These are phyloP conservation scores for Troglohyphantes excavatus DNA, from an alignment of 2,888 invertebrate species.

Conservation along the genomic window DNA sequence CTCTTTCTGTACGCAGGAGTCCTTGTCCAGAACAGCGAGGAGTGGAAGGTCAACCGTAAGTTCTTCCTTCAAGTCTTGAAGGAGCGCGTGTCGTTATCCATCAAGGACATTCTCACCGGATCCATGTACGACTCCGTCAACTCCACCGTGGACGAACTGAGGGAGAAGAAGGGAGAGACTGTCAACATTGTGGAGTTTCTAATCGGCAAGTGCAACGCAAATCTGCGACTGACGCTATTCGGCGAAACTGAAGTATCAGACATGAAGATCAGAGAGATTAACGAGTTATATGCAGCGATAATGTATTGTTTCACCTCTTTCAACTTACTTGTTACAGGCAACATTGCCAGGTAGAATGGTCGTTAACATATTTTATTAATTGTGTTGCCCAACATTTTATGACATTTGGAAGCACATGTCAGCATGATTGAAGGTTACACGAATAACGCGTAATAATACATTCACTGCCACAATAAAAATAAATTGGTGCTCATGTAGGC, in stretches of 20 bases:
- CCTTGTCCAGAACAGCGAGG: conserved; percentile 17
- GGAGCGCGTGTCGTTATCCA: conserved; percentile 7
- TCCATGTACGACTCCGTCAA: conserved; percentile 46
- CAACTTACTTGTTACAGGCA: background rate
- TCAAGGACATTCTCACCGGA: conserved; percentile 8
- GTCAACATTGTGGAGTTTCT: conserved; percentile 15
- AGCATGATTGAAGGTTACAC: too few relatives aligned
- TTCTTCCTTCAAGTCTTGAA: conserved; percentile 35
- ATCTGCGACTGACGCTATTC: conserved; percentile 12
- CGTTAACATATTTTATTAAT: too few relatives aligned
- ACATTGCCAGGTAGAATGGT: conserved; percentile 13
- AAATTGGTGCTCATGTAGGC: too few relatives aligned
- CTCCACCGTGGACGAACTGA: background rate
- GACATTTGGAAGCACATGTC: too few relatives aligned
- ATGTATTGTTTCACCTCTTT: background rate
- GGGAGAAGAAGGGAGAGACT: background rate
- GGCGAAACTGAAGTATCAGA: conserved; percentile 28
- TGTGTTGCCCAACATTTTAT: too few relatives aligned
- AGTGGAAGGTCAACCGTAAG: conserved; percentile 40
- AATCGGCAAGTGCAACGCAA: background rate
- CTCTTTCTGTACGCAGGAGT: too few relatives aligned
- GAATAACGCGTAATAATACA: too few relatives aligned
- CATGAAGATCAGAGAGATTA: conserved; percentile 13
- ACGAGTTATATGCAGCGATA: background rate
- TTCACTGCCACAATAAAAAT: too few relatives aligned